Conservation (phyloP, 2,113 vertebrate genomes). For the Xiphophorus couchianus region DNA sequence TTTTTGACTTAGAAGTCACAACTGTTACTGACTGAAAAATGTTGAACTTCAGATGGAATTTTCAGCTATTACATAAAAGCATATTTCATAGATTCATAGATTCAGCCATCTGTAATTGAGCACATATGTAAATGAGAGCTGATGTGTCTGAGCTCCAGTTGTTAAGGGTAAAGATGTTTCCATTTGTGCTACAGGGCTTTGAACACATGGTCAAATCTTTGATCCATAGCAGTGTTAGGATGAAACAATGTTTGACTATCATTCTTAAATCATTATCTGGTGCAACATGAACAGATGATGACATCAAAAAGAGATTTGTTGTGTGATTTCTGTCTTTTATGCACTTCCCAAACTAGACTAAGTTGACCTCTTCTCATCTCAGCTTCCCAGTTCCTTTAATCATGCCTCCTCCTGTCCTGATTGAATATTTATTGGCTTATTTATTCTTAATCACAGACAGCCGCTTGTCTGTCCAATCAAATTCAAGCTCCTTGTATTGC, state of each 20-base stretch:
- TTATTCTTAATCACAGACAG: conserved; percentile 77
- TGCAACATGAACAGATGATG: conserved; percentile 48
- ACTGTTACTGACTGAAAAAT: no score
- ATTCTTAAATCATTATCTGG: conserved; percentile 27
- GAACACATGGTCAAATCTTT: conserved; percentile 32
- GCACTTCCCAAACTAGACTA: background rate
- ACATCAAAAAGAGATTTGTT: conserved; percentile 54
- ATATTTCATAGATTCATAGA: no score
- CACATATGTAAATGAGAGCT: background rate
- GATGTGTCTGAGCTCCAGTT: conserved; percentile 7
- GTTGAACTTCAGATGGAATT: no score
- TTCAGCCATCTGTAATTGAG: background rate
- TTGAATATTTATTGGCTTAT: conserved; percentile 79
- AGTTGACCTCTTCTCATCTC: conserved; percentile 28
- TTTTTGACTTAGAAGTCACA: no score
- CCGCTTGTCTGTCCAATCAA: conserved; percentile 40
- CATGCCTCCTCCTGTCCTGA: conserved; percentile 66
- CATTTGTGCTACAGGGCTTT: conserved; percentile 32
- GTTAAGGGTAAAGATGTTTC: conserved; percentile 29
- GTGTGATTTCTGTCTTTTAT: conserved; percentile 27
- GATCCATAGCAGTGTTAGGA: conserved; percentile 5
- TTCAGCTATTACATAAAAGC: no score
- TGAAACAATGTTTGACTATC: conserved; percentile 29
- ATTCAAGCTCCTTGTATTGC: conserved; percentile 19
- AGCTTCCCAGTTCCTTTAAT: conserved; percentile 49